These are phyloP conservation scores for Aphidoletes aphidimyza DNA, from an alignment of 2,888 invertebrate genomes.

Conservation along the genomic window DNA sequence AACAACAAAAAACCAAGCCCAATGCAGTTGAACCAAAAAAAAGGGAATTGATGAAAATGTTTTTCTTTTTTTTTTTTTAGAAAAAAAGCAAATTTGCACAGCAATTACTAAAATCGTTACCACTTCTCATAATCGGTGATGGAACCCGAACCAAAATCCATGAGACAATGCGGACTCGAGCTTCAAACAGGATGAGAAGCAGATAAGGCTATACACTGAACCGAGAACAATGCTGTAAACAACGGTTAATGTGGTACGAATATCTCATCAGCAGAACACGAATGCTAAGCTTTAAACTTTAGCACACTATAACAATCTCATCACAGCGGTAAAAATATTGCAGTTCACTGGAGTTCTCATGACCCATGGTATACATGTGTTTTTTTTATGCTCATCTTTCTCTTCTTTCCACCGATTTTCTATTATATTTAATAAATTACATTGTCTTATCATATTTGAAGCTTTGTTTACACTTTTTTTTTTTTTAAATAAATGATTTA, in stretches of 20 bases:
- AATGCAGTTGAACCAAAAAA: background rate
- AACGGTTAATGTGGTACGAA: too few species aligned
- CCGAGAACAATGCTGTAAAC: too few species aligned
- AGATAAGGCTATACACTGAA: too few species aligned
- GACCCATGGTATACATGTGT: background rate
- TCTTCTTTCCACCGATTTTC: background rate
- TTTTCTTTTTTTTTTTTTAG: too few species aligned
- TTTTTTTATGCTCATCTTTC: background rate
- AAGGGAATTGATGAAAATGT: background rate
- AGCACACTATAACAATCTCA: too few species aligned
- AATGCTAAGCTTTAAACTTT: too few species aligned
- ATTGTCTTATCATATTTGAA: conserved; percentile 19
- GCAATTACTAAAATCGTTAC: conserved; percentile 18
- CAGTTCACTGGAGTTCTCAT: background rate
- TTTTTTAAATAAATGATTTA: background rate
- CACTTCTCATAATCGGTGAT: background rate
- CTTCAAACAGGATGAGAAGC: background rate
- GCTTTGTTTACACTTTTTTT: conserved; percentile 6
- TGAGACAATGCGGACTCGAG: background rate
- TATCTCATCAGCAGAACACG: too few species aligned
- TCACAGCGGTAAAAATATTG: background rate
- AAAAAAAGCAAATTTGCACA: conserved; percentile 24
- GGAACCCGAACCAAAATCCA: background rate
- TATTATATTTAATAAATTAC: conserved; percentile 13
- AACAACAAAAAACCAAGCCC: background rate